Base-by-base conservation (phyloP, 2,113 vertebrate species). In the Gopherus flavomarginatus region DNA sequence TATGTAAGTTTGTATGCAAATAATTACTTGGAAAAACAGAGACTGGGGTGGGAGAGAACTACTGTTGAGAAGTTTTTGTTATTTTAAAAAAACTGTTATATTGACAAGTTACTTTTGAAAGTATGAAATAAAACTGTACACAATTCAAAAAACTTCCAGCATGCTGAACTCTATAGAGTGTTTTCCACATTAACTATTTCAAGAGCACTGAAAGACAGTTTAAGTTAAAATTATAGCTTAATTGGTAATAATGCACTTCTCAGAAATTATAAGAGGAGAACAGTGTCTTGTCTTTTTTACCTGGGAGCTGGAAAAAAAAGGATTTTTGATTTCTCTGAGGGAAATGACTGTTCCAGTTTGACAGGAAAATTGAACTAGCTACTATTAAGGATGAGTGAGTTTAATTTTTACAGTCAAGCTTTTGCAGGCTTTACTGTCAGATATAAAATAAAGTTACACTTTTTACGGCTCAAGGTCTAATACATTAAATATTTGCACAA, bases 301-400 rank as follows among this genome's bases (percentile, higher is more conserved):
- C 3, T 91, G 50, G 77, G 87, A 92, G 26, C 57, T 49, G 92
- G 3, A 3, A 38, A 77, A 29, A 52, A 29, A 52, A 54, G 10
- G 52, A 78, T 92, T 27, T 90, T 92, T 97, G 88, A 83, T 72
- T 78, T 96, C 81, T 90, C 44, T 56, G 83, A 95, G 56, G 78
- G 59, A 92, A 97, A 95, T 75, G 93, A 86, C 82, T 94, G 31
- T 90, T 96, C 22, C 2, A 88, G 31, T 92, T 95, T 97, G 97
- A 97, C 96, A 95, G 81, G 94, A 49, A 96, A 96, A 97, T 97
- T 96, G 94, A 95, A 92, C 57, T 85, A 85, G 26, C 29, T 92
- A 44, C 49, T 80, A 27, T n/a, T 52, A 95, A 94, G 26, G 81
- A 94, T 90, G 90, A 94, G 47, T 54, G 83, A 72, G 38, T 81